Base-by-base conservation (phyloP, 2,888 invertebrate genomes). In the Cryptus armator region DNA sequence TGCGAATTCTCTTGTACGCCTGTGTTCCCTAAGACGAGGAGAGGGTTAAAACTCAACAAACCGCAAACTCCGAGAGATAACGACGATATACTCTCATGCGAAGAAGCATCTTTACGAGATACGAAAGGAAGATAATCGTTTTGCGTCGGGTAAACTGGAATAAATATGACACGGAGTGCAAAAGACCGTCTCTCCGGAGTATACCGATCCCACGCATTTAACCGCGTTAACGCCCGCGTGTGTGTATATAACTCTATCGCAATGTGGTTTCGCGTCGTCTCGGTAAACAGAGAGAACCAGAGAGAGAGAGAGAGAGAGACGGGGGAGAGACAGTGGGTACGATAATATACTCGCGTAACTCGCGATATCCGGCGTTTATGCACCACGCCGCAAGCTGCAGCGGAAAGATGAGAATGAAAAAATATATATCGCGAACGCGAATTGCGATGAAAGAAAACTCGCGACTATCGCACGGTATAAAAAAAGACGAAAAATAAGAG, bases 311-410 rank as follows among this genome's bases (percentile, higher is more conserved):
- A n/a, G n/a, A n/a, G n/a, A n/a, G n/a, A n/a, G n/a, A n/a, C 6
- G 10, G n/a, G 12, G n/a, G 12, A 24, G 4, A 48, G 48, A 48
- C 14, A 48, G 59, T 29, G 24, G 59, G 51, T 67, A 68, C 59
- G 75, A 48, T 64, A 53, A 85, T 80, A 84, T 85, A 84, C 79
- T 81, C 81, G 71, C 77, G 82, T 88, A 88, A 88, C 86, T 84
- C 83, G 88, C 86, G 89, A 88, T 87, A 88, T 89, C 88, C 87
- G 88, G 88, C 87, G 85, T 87, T 80, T 85, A 83, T 84, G 84
- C 76, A 86, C 84, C 85, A 80, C 81, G 82, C 64, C 48, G 46
- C 44, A 10, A 24, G 12, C 12, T 29, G 43, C 44, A 10, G 46
- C 81, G 66, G 68, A 62, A 70, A 74, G 46, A 76, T 53, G 82